Base-by-base conservation (phyloP, 2,797 vertebrate genomes). In the Notolabrus celidotus region DNA sequence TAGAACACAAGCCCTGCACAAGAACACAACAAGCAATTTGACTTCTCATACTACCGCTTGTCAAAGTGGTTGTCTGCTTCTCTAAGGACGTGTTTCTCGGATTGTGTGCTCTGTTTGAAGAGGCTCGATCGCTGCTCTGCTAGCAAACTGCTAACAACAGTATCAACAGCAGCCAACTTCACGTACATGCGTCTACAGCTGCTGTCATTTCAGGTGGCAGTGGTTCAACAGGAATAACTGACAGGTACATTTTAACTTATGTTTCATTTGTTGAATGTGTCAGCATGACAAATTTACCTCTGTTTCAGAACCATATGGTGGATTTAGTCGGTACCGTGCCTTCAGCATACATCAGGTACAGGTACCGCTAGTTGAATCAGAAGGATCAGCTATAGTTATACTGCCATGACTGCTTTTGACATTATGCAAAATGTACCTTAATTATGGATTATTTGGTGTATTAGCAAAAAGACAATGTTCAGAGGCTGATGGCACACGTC, bases 101-200 rank as follows among this genome's bases (percentile, higher is more conserved):
- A 16, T 14, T 42, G 23, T 23, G 1, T 65, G 20, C 52, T 23
- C 19, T 3, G 14, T n/a, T 0, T 5, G 2, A 27, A 51, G 31
- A 27, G 11, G 52, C 15, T 36, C 53, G 55, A 19, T 39, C 10
- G 15, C 17, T 6, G 60, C 46, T 58, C 6, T 1, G 29, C 81
- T 88, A 89, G 86, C 86, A 16, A n/a, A 69, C 65, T 83, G 91
- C 88, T 91, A 88, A 89, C 79, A 82, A 86, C 80, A 85, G 51
- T 75, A 69, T 74, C 60, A n/a, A n/a, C n/a, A 55, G 67, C 68
- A 54, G 38, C 42, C 34, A 49, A 74, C 74, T 49, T 83, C 12
- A 47, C 23, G 12, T 47, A 16, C 89, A 87, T 76, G 89, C 69
- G 73, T 56, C 53, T 23, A 1, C n/a, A 15, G 2, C 1, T 53